Percentiles rank a stretch among this genome's conserved stretches.
These are phyloP conservation scores for Volucella bombylans DNA, from an alignment of 2,888 invertebrate species.

Conservation along the genomic window DNA sequence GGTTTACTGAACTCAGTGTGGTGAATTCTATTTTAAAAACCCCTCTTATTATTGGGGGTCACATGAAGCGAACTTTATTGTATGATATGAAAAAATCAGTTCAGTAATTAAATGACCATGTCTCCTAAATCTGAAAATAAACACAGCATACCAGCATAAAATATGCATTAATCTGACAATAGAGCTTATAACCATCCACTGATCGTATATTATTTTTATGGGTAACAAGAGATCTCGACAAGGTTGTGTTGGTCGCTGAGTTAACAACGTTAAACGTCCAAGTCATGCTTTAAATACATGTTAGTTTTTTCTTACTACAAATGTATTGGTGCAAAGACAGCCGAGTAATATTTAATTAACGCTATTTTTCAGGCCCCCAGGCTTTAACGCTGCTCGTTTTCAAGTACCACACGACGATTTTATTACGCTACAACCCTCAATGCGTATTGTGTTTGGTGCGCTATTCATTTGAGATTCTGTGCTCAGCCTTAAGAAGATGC, in stretches of 20 bases:
- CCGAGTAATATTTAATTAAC: constrained; percentile 70
- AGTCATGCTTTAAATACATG: constrained; percentile 46
- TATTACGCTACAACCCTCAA: constrained; percentile 60
- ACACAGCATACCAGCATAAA: constrained; percentile 50
- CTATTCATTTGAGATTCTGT: constrained; percentile 69
- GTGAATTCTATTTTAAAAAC: background rate
- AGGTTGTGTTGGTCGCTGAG: constrained; percentile 25
- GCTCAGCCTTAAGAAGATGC: constrained; percentile 51
- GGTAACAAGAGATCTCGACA: constrained; percentile 56
- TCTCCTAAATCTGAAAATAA: constrained; percentile 27
- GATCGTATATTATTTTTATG: constrained; percentile 53
- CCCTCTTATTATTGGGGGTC: constrained; percentile 1
- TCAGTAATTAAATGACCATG: constrained; percentile 46
- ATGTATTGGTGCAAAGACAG: constrained; percentile 50
- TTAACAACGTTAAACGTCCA: constrained; percentile 49
- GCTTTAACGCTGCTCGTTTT: constrained; percentile 52
- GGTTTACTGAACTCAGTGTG: too few species aligned
- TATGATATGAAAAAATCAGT: constrained; percentile 44
- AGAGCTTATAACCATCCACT: constrained; percentile 35
- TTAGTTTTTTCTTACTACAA: constrained; percentile 27
- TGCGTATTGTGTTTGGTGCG: constrained; percentile 57
- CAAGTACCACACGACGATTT: constrained; percentile 71
- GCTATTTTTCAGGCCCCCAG: constrained; percentile 47
- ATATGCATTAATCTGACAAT: constrained; percentile 26
- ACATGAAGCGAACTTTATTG: constrained; percentile 17